Conservation (phyloP, 2,113 vertebrate genomes). For the Ptilonorhynchus violaceus region DNA sequence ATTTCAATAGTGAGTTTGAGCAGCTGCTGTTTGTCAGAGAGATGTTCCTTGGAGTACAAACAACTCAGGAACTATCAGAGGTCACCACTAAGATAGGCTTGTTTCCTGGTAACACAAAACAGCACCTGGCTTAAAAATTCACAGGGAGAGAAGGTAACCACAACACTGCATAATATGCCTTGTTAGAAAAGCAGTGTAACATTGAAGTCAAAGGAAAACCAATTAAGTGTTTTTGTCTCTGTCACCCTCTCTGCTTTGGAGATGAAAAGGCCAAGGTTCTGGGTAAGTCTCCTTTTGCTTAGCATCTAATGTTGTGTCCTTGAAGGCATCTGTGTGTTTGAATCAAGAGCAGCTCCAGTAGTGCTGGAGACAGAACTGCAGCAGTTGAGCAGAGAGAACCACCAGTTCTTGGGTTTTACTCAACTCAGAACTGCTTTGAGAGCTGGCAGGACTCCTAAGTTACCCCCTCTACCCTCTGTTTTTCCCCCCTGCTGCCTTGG, state of each 20-base stretch:
- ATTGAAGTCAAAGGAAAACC: too few species aligned
- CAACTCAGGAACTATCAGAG: not conserved
- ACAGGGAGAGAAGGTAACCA: not conserved
- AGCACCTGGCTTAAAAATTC: not conserved
- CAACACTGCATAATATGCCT: not conserved
- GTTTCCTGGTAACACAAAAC: not conserved
- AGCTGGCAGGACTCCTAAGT: not conserved
- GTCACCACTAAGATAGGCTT: not conserved
- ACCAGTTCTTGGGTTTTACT: not conserved
- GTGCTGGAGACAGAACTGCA: not conserved
- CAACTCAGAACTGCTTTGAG: not conserved
- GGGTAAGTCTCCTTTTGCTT: not conserved
- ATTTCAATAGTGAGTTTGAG: not conserved
- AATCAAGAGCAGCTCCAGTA: not conserved
- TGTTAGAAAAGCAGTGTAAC: not conserved
- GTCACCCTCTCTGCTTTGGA: not conserved
- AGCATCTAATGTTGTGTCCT: not conserved
- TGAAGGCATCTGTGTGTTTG: not conserved
- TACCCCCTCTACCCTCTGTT: too few species aligned
- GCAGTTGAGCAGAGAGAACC: not conserved
- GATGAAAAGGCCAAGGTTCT: not conserved
- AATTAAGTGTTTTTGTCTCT: not conserved
- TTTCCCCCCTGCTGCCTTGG: accelerated
- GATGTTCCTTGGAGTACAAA: not conserved
- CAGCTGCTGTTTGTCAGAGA: not conserved